Conservation (phyloP, 2,888 invertebrate species). For the Ceraclea dissimilis region DNA sequence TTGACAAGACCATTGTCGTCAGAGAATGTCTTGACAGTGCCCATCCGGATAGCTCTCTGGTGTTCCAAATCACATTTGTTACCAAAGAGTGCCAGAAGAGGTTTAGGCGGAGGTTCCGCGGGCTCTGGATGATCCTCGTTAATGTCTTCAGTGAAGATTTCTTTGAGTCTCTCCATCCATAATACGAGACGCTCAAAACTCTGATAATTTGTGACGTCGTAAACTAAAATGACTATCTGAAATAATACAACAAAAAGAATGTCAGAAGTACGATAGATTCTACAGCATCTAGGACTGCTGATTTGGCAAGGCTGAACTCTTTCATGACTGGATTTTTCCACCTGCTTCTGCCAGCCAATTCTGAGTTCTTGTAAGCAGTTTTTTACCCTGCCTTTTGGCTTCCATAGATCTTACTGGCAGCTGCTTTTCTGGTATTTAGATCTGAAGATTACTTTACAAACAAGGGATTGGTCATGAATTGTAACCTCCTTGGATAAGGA, state of each 20-base stretch:
- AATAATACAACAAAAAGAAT: slow-evolving; percentile 28
- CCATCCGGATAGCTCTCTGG: slow-evolving; percentile 58
- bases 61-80: slow-evolving; percentile 71
- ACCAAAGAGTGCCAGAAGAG: slow-evolving; percentile 52
- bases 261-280: not conserved
- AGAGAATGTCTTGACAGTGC: slow-evolving; percentile 56
- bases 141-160: slow-evolving; percentile 37
- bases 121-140: slow-evolving; percentile 31
- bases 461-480: too few relatives aligned
- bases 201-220: slow-evolving; percentile 72
- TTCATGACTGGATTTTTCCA: too few relatives aligned
- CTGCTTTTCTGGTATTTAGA: too few relatives aligned
- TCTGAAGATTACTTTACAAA: too few relatives aligned
- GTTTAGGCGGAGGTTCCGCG: slow-evolving; percentile 7
- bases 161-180: slow-evolving; percentile 58
- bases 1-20: slow-evolving; percentile 54
- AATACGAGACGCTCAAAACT: slow-evolving; percentile 70
- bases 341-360: too few relatives aligned
- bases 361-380: too few relatives aligned
- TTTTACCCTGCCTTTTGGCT: too few relatives aligned
- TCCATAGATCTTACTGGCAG: too few relatives aligned
- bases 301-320: too few relatives aligned
- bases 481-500: too few relatives aligned
- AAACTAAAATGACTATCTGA: slow-evolving; percentile 71
- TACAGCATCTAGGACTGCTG: too few relatives aligned